Evolutionary conservation across 2,113 vertebrate genomes (phyloP).

Genomic region (Heliornis fulica): DNA sequence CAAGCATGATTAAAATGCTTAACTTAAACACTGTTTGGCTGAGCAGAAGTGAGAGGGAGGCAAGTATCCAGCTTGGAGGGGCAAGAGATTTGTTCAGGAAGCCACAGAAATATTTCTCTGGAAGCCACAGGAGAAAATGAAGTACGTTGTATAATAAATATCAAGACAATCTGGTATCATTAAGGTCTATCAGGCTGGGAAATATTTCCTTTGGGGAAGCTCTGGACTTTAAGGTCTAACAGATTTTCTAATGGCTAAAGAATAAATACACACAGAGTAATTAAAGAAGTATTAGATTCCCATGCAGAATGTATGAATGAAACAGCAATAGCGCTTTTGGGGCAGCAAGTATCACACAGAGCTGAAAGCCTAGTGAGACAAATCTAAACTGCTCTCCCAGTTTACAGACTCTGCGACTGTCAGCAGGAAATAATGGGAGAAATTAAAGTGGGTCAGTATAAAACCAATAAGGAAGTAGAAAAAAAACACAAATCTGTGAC

Average conservation of each 20-base stretch:
- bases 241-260: background rate
- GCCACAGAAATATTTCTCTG: conserved; percentile 7
- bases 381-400: background rate
- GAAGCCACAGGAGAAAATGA: conserved; percentile 3
- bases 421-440: background rate
- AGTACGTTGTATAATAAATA: background rate
- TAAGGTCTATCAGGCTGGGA: background rate
- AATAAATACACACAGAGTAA: background rate
- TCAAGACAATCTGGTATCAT: background rate
- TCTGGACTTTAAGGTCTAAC: background rate
- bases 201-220: background rate
- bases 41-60: background rate
- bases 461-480: background rate
- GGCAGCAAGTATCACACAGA: background rate
- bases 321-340: background rate
- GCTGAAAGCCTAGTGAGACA: background rate
- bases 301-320: background rate
- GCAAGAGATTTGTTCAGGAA: background rate
- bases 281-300: background rate
- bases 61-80: background rate
- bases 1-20: background rate
- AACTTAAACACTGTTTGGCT: background rate
- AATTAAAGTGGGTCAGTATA: background rate
- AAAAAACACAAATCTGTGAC: background rate
- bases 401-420: fast-evolving